Percentiles rank a stretch among this genome's conserved stretches.
These are phyloP conservation scores for Cryptophagus acutangulus DNA, from an alignment of 2,888 invertebrate genomes.

Conservation along the genomic window DNA sequence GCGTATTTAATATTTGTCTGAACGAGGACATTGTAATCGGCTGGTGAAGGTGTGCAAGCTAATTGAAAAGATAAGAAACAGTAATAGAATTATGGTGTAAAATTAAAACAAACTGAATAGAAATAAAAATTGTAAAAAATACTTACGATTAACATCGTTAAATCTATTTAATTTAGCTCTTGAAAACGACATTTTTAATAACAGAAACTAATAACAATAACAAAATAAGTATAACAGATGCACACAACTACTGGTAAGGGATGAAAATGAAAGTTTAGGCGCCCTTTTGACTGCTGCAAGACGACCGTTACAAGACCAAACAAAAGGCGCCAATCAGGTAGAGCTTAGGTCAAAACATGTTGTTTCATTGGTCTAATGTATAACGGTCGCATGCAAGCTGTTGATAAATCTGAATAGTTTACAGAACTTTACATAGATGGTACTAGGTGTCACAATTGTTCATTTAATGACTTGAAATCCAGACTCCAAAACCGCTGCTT, in stretches of 20 bases:
- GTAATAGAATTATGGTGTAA: slow-evolving; percentile 10
- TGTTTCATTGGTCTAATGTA: background rate
- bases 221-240: too few relatives aligned
- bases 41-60: slow-evolving; percentile 52
- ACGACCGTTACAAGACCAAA: background rate
- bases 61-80: too few relatives aligned
- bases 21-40: slow-evolving; percentile 50
- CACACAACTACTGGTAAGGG: background rate
- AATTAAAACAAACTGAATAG: slow-evolving; percentile 6
- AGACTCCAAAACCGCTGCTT: too few relatives aligned
- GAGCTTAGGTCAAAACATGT: background rate
- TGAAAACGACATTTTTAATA: slow-evolving; percentile 52
- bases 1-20: slow-evolving; percentile 45
- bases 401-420: too few relatives aligned
- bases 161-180: slow-evolving; percentile 55
- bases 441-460: too few relatives aligned
- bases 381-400: slow-evolving; percentile 4
- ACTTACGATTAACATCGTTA: slow-evolving; percentile 53
- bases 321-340: background rate
- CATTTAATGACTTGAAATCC: too few relatives aligned
- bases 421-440: too few relatives aligned
- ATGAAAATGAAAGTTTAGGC: slow-evolving; percentile 4
- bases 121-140: too few relatives aligned
- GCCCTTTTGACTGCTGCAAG: slow-evolving; percentile 2
- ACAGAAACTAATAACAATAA: background rate